Percentiles rank a stretch among this genome's conserved stretches.
Conservation (phyloP, 2,113 vertebrate species). For the Pangasianodon gigas region DNA sequence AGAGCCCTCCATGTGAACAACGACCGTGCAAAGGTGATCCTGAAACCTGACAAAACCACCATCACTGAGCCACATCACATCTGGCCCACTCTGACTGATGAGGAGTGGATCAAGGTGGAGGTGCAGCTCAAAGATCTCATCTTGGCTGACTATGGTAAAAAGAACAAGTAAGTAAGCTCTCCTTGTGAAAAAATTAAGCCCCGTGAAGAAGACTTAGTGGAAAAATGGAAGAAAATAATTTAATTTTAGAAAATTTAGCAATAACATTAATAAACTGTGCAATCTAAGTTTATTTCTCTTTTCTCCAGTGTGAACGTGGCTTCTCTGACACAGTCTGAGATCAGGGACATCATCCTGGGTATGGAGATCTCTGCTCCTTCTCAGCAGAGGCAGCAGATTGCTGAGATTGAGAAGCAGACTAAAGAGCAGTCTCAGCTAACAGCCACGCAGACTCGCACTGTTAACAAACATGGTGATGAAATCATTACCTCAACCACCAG, state of each 20-base stretch:
- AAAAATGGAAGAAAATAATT: neutral
- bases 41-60: conserved; percentile 98
- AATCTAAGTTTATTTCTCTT: conserved; percentile 14
- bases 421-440: conserved; percentile 98
- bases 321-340: conserved; percentile 96
- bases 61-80: conserved; percentile 98
- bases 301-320: conserved; percentile 91
- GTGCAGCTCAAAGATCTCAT: conserved; percentile 98
- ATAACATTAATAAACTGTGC: neutral
- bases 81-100: conserved; percentile 97
- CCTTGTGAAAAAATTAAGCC: neutral
- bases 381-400: conserved; percentile 98
- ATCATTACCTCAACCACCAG: conserved; percentile 99
- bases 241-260: neutral
- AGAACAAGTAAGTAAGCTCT: conserved; percentile 89
- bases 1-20: conserved; percentile 96
- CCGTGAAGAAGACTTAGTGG: neutral
- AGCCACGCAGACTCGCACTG: conserved; percentile 94
- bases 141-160: conserved; percentile 97
- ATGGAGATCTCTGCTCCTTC: conserved; percentile 99
- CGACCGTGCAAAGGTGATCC: conserved; percentile 95
- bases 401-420: conserved; percentile 98
- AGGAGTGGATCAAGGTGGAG: conserved; percentile 99
- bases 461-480: conserved; percentile 98
- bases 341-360: conserved; percentile 97